Base-by-base conservation (phyloP, 2,797 vertebrate species). In the Microhierax caerulescens region DNA sequence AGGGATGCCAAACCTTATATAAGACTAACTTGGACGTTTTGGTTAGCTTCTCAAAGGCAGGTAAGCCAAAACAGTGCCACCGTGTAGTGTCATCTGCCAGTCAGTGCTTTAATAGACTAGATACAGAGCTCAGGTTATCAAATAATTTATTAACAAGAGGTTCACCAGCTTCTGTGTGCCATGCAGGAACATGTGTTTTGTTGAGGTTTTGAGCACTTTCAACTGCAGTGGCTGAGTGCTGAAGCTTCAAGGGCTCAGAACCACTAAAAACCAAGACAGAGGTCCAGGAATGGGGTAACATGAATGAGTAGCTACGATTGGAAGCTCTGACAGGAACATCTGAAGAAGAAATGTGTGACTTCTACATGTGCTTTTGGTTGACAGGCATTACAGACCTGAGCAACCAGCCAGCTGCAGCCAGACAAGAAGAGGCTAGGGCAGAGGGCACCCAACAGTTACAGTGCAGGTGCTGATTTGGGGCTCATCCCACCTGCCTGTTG, bases 201-300 rank as follows among this genome's bases (percentile, higher is more conserved):
- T 37, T 83, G 84, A 48, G 13, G 20, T 69, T 89, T 72, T 76
- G 47, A 63, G 27, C 10, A 12, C 34, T 85, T 85, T 75, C 7
- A 48, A 1, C 18, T 39, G 30, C 41, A 3, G 7, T 73, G 45
- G 24, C 63, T 4, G 22, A 27, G 14, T 70, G 43, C 30, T 88
- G 72, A 64, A 67, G 16, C 39, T 91, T 85, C 47, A 51, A 47
- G 63, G 56, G 28, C 72, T 95, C 51, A 53, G 72, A 88, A 73
- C 39, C 7, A 30, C 20, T 85, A 6, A 69, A 83, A 79, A 48
- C 9, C 30, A 48, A 34, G n/a, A 27, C 5, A 8, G 50, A 51
- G 20, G 48, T 57, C n/a, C 14, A 39, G 48, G 63, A 88, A 63
- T 27, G 2, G 3, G 14, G 2, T 53, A 54, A 65, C 0, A 7